Conservation (phyloP, 2,888 invertebrate species). For the Trimorus sp. region DNA sequence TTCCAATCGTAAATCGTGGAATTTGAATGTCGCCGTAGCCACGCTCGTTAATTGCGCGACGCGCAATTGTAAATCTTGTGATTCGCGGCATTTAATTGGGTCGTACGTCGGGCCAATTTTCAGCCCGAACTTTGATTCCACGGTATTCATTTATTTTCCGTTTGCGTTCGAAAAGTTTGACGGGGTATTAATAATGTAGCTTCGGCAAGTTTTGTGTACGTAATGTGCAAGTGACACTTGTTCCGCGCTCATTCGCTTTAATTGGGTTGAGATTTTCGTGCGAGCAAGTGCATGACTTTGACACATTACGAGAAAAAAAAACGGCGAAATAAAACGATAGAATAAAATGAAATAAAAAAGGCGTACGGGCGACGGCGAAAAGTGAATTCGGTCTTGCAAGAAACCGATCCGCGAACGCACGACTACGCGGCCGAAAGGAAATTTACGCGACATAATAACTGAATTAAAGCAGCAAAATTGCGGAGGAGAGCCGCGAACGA, state of each 20-base stretch:
- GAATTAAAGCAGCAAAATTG: no score
- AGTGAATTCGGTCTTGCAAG: no score
- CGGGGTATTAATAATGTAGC: not conserved
- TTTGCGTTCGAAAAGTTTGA: conserved; percentile 1
- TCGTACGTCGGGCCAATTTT: no score
- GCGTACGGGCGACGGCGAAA: no score
- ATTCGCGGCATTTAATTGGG: no score
- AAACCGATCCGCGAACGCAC: no score
- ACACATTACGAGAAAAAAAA: not conserved
- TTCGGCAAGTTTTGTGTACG: not conserved
- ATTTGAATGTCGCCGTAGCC: conserved; percentile 1
- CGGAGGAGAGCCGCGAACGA: no score
- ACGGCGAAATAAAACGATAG: no score
- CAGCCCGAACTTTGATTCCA: not conserved
- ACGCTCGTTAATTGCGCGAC: not conserved
- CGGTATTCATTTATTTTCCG: not conserved
- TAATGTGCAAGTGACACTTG: conserved; percentile 16
- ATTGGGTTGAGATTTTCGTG: conserved; percentile 12
- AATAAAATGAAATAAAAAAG: not conserved
- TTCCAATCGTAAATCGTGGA: not conserved
- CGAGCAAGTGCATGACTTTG: conserved; percentile 6
- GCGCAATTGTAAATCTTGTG: no score
- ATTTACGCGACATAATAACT: no score
- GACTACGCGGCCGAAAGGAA: no score
- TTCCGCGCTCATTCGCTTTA: conserved; percentile 19